A percentile compares a stretch with the other conserved stretches of the same genome.
These are phyloP conservation scores for Acrocephalus arundinaceus DNA, from an alignment of 2,113 vertebrate species.

Conservation along the genomic window DNA sequence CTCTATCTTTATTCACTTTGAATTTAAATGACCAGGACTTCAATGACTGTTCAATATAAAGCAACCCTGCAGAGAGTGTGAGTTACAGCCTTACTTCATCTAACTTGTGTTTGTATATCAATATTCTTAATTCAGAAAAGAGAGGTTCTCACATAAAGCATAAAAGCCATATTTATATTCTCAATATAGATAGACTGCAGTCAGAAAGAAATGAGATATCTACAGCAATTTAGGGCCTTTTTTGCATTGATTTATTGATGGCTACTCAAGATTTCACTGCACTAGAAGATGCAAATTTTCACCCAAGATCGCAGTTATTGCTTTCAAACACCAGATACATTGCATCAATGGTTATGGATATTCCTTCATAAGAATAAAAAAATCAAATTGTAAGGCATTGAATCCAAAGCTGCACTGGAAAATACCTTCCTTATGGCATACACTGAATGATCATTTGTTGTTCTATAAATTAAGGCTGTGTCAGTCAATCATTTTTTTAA, in stretches of 20 bases:
- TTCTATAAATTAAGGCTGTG: neutral
- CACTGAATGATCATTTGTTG: neutral
- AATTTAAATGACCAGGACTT: neutral
- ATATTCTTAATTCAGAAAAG: neutral
- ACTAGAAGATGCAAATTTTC: constrained; percentile 26
- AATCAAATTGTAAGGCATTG: neutral
- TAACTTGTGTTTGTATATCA: neutral
- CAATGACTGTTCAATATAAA: neutral
- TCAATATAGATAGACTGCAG: constrained; percentile 7
- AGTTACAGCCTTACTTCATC: neutral
- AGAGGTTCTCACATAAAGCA: neutral
- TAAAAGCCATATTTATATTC: neutral
- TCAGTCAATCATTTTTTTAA: neutral
- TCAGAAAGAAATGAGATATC: constrained; percentile 14
- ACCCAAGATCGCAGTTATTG: neutral
- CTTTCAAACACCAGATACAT: neutral
- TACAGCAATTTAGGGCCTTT: neutral
- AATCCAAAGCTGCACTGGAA: neutral
- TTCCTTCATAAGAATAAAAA: constrained; percentile 20
- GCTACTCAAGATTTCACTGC: neutral
- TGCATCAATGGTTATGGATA: constrained; percentile 1
- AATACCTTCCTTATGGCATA: neutral
- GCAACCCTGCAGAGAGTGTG: neutral
- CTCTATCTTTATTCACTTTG: neutral
- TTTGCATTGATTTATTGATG: constrained; percentile 31